phyloP scores from a whole-genome alignment of 2,797 vertebrate species.

The Paramormyrops hopkinsi region DNA sequence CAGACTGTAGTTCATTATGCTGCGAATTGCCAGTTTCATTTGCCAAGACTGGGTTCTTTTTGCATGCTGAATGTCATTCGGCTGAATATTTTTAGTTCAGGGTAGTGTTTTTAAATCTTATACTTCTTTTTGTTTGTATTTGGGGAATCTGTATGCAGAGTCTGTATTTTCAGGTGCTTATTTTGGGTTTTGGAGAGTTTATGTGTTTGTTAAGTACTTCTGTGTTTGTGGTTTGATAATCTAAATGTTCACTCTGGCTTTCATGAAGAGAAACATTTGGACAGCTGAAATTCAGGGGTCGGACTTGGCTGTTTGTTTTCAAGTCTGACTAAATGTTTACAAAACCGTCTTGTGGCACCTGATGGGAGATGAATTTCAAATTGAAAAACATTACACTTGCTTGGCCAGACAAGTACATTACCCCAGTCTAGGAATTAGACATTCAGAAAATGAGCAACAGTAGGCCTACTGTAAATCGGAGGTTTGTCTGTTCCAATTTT shows the following conservation, averaged over 20 bases:
- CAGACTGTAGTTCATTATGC: neutral
- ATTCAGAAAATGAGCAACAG: neutral
- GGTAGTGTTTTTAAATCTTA: neutral
- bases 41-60: constrained; percentile 1
- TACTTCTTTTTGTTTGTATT: neutral
- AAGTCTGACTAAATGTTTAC: neutral
- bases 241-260: neutral
- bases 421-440: neutral
- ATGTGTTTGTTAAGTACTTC: neutral
- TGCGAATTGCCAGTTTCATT: neutral
- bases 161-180: neutral
- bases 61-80: constrained; percentile 2
- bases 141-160: neutral
- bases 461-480: neutral
- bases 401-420: neutral
- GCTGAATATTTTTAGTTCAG: neutral
- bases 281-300: neutral
- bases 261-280: neutral
- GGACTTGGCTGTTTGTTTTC: neutral
- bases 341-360: neutral
- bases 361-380: neutral
- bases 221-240: neutral
- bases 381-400: neutral
- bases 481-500: neutral
- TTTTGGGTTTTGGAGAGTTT: neutral